A percentile compares a stretch with the other conserved stretches of the same genome.
Evolutionary conservation across 1,140 invertebrate genomes (phyloP).

Genomic region (Habropoda laboriosa): DNA sequence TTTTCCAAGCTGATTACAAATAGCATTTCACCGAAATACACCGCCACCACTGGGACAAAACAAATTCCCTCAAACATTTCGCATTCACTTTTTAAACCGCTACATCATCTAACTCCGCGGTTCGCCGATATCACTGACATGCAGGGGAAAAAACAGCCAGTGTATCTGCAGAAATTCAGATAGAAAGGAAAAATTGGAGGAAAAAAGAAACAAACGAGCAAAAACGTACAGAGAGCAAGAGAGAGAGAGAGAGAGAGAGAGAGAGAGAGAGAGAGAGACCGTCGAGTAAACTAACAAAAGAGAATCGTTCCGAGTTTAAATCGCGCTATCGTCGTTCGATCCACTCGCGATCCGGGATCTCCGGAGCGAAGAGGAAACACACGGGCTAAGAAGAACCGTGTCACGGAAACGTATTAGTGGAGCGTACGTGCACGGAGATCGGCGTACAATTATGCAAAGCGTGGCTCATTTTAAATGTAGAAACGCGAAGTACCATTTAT

Average conservation of each 20-base stretch:
- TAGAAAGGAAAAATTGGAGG: not conserved
- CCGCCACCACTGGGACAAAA: not conserved
- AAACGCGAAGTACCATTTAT: conserved; percentile 56
- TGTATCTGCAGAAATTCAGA: not conserved
- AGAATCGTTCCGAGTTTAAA: not conserved
- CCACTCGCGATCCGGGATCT: not conserved
- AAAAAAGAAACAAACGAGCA: not conserved
- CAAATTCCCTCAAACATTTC: conserved; percentile 14
- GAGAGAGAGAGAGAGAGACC: not conserved
- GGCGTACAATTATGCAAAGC: conserved; percentile 63
- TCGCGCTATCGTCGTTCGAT: not conserved
- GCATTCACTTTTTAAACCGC: conserved; percentile 13
- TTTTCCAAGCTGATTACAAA: conserved; percentile 15
- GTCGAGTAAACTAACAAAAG: not conserved
- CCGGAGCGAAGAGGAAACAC: not conserved
- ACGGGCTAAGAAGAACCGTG: not conserved
- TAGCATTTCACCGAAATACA: not conserved
- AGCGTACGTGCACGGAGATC: conserved; percentile 54
- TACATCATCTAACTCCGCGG: not conserved
- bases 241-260: not conserved
- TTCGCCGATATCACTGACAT: not conserved
- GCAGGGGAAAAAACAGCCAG: not conserved
- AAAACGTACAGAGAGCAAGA: not conserved
- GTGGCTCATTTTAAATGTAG: conserved; percentile 63
- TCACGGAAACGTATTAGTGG: conserved; percentile 52